Percentiles rank a stretch among this genome's conserved stretches.
Conservation (phyloP, 2,888 invertebrate species). For the Lithodes maja region DNA sequence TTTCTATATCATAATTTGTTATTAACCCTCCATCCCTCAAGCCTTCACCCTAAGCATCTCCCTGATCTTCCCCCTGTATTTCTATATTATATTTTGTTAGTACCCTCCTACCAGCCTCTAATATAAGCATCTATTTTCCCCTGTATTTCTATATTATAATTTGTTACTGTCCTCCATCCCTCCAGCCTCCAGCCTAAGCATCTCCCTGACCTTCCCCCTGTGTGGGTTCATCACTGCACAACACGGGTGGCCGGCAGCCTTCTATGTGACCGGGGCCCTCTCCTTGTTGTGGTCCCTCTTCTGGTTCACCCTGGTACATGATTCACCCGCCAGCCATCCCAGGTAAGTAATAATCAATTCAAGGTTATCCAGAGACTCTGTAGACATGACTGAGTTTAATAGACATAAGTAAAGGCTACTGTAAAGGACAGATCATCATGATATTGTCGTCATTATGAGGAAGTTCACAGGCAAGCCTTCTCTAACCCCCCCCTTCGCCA, state of each 20-base stretch:
- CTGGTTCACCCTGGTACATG: constrained; percentile 80
- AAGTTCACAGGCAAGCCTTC: too few species aligned
- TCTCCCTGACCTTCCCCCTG: constrained; percentile 91
- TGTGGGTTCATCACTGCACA: constrained; percentile 87
- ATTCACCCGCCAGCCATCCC: constrained; percentile 30
- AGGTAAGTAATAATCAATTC: constrained; percentile 71
- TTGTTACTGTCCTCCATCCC: neutral
- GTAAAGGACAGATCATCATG: too few species aligned
- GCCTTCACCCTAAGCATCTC: constrained; percentile 94
- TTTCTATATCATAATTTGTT: too few species aligned
- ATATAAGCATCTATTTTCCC: too few species aligned
- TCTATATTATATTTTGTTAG: too few species aligned
- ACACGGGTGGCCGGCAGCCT: constrained; percentile 92
- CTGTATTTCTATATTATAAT: too few species aligned
- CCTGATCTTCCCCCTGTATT: constrained; percentile 88
- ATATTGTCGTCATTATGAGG: too few species aligned
- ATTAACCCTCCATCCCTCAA: constrained; percentile 73
- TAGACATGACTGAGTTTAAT: too few species aligned
- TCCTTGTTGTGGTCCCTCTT: constrained; percentile 87
- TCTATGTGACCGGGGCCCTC: constrained; percentile 87
- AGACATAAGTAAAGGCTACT: too few species aligned
- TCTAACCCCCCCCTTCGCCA: too few species aligned
- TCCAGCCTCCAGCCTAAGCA: constrained; percentile 90
- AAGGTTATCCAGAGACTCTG: too few species aligned
- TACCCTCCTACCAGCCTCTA: too few species aligned